Base-by-base conservation (phyloP, 2,888 invertebrate species). In the Choreutis nemorana region DNA sequence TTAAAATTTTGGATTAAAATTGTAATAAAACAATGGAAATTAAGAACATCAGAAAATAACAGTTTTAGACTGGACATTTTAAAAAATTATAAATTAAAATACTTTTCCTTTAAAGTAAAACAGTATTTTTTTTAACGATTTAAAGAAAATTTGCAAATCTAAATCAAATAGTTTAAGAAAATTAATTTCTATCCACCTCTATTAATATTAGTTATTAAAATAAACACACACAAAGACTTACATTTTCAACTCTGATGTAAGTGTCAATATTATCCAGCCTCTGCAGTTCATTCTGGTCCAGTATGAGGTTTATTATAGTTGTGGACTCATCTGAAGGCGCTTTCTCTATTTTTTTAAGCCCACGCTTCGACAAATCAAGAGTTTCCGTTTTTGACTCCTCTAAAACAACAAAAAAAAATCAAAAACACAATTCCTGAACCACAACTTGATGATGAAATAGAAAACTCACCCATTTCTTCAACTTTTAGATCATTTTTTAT, bases 271-370 rank as follows among this genome's bases (percentile, higher is more conserved):
- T 91, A 63, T 94, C 94, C 48, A 94, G 82, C 46, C 91, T 85
- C 52, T 91, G 90, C 36, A 95, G 71, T 56, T 91, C 91, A 80
- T 95, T 95, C 55, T 92, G 90, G 58, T 94, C 92, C 29, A 91
- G 80, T 44, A 90, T 86, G 44, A 94, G 78, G 44, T 84, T 85
- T 36, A 84, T 85, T 50, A 88, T 81, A 37, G 81, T 79, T 53
- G 84, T 83, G 14, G 87, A 83, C 62, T 89, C 87, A 35, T 85
- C 84, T 30, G 81, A 71, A 39, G 85, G 83, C 52, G 88, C 88
- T 72, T 87, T 87, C 60, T 84, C 84, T 50, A 94, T 81, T 81
- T 91, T 92, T 63, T 90, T 91, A 45, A 94, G 73, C 55, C 87
- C 87, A 70, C 87, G 87, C 60, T 85, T 86, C 37, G 90, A 88